A percentile compares a stretch with the other conserved stretches of the same genome.
phyloP scores from a whole-genome alignment of 2,888 invertebrate genomes.

The Mythimna lalbum region DNA sequence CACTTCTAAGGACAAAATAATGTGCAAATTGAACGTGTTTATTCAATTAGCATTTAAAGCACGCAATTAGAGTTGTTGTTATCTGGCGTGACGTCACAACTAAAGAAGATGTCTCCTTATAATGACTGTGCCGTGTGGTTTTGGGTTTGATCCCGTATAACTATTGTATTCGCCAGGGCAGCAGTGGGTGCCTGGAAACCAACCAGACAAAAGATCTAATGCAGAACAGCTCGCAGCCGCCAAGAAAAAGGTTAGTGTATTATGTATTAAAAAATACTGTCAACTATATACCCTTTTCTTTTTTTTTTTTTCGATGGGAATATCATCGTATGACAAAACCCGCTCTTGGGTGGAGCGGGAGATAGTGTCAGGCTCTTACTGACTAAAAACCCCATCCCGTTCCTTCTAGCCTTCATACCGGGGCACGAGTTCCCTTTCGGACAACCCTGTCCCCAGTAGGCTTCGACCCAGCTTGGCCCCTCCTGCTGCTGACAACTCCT shows the following conservation, averaged over 20 bases:
- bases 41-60: background rate
- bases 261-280: too few relatives aligned
- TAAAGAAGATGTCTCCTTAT: slow-evolving; percentile 3
- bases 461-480: too few relatives aligned
- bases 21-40: background rate
- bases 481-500: too few relatives aligned
- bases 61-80: background rate
- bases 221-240: slow-evolving; percentile 90
- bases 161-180: slow-evolving; percentile 93
- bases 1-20: background rate
- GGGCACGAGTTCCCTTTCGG: too few relatives aligned
- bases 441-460: too few relatives aligned
- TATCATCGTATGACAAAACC: too few relatives aligned
- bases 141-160: slow-evolving; percentile 89
- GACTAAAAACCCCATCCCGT: too few relatives aligned
- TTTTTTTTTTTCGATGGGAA: too few relatives aligned
- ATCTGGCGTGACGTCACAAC: background rate
- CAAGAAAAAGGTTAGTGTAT: slow-evolving; percentile 90
- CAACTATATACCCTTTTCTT: too few relatives aligned
- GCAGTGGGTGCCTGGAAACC: slow-evolving; percentile 93
- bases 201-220: slow-evolving; percentile 88
- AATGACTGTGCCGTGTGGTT: slow-evolving; percentile 74
- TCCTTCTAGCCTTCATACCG: too few relatives aligned
- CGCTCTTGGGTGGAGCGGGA: too few relatives aligned
- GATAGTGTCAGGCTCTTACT: too few relatives aligned